A percentile compares a stretch with the other conserved stretches of the same genome.
Conservation (phyloP, 2,888 invertebrate genomes). For the Parnassius orleans region DNA sequence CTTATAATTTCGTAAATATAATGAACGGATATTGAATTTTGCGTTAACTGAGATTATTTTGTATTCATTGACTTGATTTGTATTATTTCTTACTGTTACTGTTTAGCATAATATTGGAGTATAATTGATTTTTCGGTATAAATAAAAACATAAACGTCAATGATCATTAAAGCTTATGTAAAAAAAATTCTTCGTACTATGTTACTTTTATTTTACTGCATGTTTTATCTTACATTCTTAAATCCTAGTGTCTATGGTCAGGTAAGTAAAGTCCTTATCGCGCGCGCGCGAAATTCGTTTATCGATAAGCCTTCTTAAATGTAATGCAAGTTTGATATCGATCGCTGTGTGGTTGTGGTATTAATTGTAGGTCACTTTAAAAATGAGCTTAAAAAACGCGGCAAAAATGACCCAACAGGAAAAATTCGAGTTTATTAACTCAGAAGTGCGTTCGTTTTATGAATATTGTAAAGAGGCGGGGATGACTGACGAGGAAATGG, state of each 20-base stretch:
- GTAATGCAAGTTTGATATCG: slow-evolving; percentile 30
- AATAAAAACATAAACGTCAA: slow-evolving; percentile 1
- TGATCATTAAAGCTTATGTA: too few relatives aligned
- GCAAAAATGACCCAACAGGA: slow-evolving; percentile 73
- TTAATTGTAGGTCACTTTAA: slow-evolving; percentile 51
- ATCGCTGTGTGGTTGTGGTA: slow-evolving; percentile 47
- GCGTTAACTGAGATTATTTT: too few relatives aligned
- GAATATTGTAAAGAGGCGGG: slow-evolving; percentile 85
- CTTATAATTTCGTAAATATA: too few relatives aligned
- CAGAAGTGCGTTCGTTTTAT: slow-evolving; percentile 82
- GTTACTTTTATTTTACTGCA: background rate
- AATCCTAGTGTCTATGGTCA: slow-evolving; percentile 28
- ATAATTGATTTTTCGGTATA: slow-evolving; percentile 16
- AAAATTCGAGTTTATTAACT: slow-evolving; percentile 79
- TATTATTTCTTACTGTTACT: too few relatives aligned
- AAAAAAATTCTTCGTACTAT: too few relatives aligned
- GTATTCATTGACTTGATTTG: too few relatives aligned
- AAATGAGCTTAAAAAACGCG: slow-evolving; percentile 71
- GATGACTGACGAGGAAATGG: slow-evolving; percentile 85
- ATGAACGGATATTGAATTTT: too few relatives aligned
- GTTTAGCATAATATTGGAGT: too few relatives aligned
- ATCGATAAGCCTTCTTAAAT: slow-evolving; percentile 55
- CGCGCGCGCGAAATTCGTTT: slow-evolving; percentile 76
- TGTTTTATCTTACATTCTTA: slow-evolving; percentile 25
- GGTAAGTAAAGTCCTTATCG: slow-evolving; percentile 35